Conservation (phyloP, 2,797 vertebrate species). For the Melanotaenia pygmaea region DNA sequence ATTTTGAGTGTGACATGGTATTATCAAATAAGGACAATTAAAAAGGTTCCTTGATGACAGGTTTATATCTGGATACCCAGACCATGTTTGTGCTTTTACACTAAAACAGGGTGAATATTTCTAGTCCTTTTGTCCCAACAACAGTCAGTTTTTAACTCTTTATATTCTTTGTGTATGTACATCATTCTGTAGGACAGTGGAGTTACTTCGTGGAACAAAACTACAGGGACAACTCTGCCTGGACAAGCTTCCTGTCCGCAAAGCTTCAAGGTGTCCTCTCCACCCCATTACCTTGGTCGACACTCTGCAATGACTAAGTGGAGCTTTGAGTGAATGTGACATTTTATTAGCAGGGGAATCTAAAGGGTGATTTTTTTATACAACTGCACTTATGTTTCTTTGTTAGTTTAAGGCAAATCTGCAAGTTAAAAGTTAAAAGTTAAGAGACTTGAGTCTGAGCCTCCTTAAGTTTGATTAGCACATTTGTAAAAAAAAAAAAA, state of each 20-base stretch:
- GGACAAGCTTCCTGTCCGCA: constrained; percentile 52
- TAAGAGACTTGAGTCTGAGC: background rate
- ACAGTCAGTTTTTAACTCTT: background rate
- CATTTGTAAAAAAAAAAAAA: constrained; percentile 23
- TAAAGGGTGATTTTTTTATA: constrained; percentile 41
- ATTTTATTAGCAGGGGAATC: constrained; percentile 57
- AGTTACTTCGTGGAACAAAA: constrained; percentile 20
- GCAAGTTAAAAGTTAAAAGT: constrained; percentile 1
- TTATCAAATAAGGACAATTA: background rate
- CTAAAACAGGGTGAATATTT: background rate
- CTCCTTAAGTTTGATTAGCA: constrained; percentile 25
- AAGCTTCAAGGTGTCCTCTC: constrained; percentile 74
- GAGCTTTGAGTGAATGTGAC: constrained; percentile 62
- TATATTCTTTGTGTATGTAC: background rate
- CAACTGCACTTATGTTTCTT: constrained; percentile 17
- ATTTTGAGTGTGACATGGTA: background rate
- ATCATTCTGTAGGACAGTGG: constrained; percentile 13
- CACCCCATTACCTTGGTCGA: constrained; percentile 65
- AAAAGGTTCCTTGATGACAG: too few relatives aligned
- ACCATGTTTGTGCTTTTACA: constrained; percentile 1
- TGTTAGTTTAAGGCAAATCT: constrained; percentile 35
- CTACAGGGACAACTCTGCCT: constrained; percentile 36
- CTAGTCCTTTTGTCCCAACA: background rate
- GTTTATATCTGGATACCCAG: background rate
- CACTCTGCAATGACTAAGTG: constrained; percentile 56